Evolutionary conservation across 2,113 vertebrate genomes (phyloP).

Genomic region (Poeciliopsis turrubarensis): DNA sequence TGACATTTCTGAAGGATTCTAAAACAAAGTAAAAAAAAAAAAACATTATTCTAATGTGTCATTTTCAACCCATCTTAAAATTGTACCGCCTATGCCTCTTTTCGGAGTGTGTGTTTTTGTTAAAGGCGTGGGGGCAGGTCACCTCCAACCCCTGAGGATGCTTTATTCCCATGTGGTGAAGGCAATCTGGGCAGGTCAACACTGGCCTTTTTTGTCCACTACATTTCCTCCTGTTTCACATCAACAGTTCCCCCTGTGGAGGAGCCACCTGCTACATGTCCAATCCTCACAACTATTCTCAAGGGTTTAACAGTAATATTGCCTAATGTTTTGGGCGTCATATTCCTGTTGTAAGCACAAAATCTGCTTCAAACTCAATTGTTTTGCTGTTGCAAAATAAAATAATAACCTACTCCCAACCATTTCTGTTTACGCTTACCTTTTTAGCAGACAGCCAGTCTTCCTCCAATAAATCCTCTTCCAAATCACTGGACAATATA

Average conservation of each 20-base stretch:
- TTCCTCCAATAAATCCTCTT: constrained; percentile 93
- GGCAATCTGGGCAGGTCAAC: constrained; percentile 75
- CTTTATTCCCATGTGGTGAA: constrained; percentile 75
- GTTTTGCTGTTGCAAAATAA: constrained; percentile 3
- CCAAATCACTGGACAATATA: constrained; percentile 87
- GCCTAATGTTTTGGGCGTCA: constrained; percentile 13
- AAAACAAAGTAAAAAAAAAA: constrained; percentile 38
- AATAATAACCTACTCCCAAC: constrained; percentile 1
- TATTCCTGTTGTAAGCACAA: constrained; percentile 25
- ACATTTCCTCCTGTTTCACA: constrained; percentile 72
- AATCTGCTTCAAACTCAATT: background rate
- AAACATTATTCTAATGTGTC: background rate
- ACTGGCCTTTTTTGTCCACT: constrained; percentile 65
- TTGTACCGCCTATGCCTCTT: background rate
- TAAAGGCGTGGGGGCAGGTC: constrained; percentile 46
- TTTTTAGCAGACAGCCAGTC: constrained; percentile 93
- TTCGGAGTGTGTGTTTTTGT: constrained; percentile 16
- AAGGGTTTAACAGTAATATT: constrained; percentile 35
- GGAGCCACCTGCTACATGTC: constrained; percentile 69
- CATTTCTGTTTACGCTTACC: constrained; percentile 78
- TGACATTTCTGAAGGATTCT: constrained; percentile 94
- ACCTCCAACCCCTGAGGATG: constrained; percentile 61
- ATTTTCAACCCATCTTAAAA: background rate
- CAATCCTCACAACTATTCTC: constrained; percentile 33
- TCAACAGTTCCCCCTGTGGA: constrained; percentile 68